phyloP scores from a whole-genome alignment of 2,797 vertebrate species.

The Cirrhinus molitorella region DNA sequence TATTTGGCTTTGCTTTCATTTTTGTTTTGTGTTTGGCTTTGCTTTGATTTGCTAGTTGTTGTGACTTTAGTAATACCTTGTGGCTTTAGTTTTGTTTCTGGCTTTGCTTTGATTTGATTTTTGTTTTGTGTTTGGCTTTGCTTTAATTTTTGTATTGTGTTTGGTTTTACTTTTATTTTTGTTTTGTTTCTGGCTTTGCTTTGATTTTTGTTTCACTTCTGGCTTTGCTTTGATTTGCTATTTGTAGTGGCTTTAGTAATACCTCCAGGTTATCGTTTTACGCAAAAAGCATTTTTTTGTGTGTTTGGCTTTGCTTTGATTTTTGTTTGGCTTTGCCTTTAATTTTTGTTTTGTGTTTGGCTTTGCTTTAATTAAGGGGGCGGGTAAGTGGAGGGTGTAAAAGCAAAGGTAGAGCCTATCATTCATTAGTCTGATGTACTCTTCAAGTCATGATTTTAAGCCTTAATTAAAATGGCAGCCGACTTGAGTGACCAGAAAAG shows the following conservation, averaged over 20 bases:
- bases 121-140: no score
- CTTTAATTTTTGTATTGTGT: neutral
- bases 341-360: neutral
- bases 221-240: neutral
- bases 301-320: neutral
- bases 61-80: no score
- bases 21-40: no score
- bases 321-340: no score
- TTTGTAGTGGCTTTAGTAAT: no score
- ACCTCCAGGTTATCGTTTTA: no score
- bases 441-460: slow-evolving; percentile 17
- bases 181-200: neutral
- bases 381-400: slow-evolving; percentile 44
- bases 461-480: neutral
- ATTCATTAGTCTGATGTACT: slow-evolving; percentile 33
- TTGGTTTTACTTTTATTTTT: neutral
- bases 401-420: slow-evolving; percentile 22
- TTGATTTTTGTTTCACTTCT: neutral
- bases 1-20: no score
- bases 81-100: neutral
- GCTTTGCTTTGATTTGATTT: no score
- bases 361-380: slow-evolving; percentile 26
- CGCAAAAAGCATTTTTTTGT: no score
- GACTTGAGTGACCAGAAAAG: neutral
- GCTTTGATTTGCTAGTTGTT: no score